Evolutionary conservation across 2,113 vertebrate species (phyloP).

Genomic region (Eurypyga helias): DNA sequence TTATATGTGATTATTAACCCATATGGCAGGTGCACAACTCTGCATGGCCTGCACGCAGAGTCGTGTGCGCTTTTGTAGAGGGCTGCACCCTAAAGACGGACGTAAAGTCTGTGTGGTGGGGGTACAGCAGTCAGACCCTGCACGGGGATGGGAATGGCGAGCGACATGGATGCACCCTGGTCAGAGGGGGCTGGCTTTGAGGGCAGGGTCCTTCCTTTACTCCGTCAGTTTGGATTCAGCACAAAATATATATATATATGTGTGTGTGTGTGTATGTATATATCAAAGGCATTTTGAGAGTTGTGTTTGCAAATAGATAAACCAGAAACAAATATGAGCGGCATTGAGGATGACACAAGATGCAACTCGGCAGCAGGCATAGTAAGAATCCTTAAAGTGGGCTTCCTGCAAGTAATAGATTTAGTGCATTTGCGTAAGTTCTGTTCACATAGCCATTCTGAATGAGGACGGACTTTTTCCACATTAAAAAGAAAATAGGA

Average conservation of each 20-base stretch:
- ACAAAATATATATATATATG: rapidly evolving
- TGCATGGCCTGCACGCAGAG: rapidly evolving
- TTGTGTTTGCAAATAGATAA: neutral
- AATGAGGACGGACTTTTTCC: neutral
- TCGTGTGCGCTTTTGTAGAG: rapidly evolving
- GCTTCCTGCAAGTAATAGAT: constrained; percentile 1
- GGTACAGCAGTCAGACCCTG: neutral
- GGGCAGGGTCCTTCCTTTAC: neutral
- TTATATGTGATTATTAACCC: neutral
- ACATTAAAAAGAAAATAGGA: neutral
- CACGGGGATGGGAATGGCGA: neutral
- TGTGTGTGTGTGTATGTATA: too few species aligned
- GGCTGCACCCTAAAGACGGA: neutral
- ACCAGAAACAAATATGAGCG: neutral
- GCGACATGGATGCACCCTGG: neutral
- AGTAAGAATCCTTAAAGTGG: neutral
- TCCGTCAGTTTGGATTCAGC: neutral
- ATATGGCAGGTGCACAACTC: neutral
- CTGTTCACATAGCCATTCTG: neutral
- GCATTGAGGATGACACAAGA: neutral
- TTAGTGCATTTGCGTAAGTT: neutral
- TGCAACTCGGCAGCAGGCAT: neutral
- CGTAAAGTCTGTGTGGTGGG: neutral
- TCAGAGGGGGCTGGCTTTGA: neutral
- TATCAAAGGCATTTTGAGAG: neutral